Evolutionary conservation across 2,888 invertebrate genomes (phyloP).

Genomic region (Polia nebulosa): DNA sequence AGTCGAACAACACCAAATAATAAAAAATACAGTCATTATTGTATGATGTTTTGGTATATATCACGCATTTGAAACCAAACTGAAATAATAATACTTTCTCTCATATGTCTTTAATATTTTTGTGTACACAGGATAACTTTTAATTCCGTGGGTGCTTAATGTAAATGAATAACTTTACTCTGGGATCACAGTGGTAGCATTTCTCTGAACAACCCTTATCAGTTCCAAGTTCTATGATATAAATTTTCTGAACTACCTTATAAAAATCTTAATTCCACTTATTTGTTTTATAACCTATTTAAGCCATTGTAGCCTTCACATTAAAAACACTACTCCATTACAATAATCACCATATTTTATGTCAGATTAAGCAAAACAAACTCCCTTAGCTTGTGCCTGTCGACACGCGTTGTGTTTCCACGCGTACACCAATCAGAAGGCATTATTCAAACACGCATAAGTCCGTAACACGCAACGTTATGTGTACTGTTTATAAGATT

Average conservation of each 20-base stretch:
- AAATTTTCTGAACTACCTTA: no score
- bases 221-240: no score
- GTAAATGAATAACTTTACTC: not conserved
- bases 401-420: conserved; percentile 45
- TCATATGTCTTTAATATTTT: no score
- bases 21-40: not conserved
- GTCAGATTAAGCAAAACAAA: conserved; percentile 42
- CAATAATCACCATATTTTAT: conserved; percentile 48
- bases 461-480: conserved; percentile 49
- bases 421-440: conserved; percentile 49
- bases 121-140: no score
- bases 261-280: not conserved
- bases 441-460: conserved; percentile 55
- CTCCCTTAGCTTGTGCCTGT: conserved; percentile 27
- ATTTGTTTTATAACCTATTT: not conserved
- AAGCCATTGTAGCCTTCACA: not conserved
- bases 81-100: no score
- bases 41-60: no score
- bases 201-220: not conserved
- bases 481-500: conserved; percentile 19
- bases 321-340: conserved; percentile 38
- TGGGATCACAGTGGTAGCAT: not conserved
- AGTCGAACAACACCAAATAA: no score
- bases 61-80: no score
- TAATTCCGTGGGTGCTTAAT: no score